phyloP scores from a whole-genome alignment of 2,113 vertebrate species.

The Ameiurus melas region DNA sequence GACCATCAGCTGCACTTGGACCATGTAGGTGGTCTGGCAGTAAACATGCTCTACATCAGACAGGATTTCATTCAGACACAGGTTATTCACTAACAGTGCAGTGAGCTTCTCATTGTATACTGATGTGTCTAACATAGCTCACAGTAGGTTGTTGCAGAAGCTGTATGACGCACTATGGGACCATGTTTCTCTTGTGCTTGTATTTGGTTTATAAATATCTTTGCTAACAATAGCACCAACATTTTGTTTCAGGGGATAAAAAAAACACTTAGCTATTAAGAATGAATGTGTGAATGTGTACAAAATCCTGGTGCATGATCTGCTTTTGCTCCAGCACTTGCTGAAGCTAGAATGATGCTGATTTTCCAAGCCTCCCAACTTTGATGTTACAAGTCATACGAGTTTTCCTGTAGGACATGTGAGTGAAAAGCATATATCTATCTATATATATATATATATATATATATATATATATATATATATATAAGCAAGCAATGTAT shows the following conservation, averaged over 20 bases:
- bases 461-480: too few species aligned
- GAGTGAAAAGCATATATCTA: too few species aligned
- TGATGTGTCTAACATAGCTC: conserved; percentile 30
- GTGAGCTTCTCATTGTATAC: conserved; percentile 22
- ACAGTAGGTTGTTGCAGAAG: conserved; percentile 29
- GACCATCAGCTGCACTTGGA: conserved; percentile 18
- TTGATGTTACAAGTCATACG: neutral
- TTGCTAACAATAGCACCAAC: neutral
- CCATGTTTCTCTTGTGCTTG: neutral
- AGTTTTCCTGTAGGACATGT: too few species aligned
- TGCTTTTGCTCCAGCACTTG: neutral
- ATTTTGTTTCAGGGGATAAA: neutral
- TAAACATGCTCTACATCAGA: conserved; percentile 43
- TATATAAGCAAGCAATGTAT: too few species aligned
- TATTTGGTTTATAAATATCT: conserved; percentile 11
- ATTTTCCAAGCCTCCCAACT: neutral
- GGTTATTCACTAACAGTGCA: conserved; percentile 9
- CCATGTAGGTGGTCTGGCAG: conserved; percentile 34
- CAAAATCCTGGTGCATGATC: neutral
- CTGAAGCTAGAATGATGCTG: neutral
- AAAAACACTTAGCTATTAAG: neutral
- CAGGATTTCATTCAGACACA: conserved; percentile 51
- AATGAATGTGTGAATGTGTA: neutral
- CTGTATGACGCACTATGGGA: conserved; percentile 3
- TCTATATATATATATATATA: too few species aligned